These are phyloP conservation scores for Phenganax stokvisi DNA, from an alignment of 92 coral and sea anemone species.

Conservation along the genomic window DNA sequence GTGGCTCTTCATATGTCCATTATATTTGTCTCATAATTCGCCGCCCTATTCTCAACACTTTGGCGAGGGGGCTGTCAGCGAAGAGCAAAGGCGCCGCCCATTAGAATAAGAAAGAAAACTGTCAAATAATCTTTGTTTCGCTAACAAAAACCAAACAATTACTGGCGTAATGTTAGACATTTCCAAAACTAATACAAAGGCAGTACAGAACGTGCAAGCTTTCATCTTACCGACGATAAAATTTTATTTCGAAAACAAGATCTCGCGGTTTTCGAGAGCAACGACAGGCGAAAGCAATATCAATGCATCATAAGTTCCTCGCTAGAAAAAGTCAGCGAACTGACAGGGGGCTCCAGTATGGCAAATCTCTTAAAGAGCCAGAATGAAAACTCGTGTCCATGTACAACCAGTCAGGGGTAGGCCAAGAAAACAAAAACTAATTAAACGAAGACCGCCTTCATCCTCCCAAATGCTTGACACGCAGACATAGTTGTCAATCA, in stretches of 20 bases:
- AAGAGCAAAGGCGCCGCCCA: constrained; percentile 98
- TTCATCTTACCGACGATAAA: constrained; percentile 86
- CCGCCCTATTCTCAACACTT: constrained; percentile 94
- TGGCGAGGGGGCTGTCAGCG: constrained; percentile 90
- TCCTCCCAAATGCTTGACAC: constrained; percentile 57
- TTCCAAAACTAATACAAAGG: constrained; percentile 71
- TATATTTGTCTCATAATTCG: constrained; percentile 99
- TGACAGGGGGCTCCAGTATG: neutral
- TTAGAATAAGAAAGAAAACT: constrained; percentile 90
- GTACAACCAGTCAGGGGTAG: constrained; percentile 25
- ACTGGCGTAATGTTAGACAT: constrained; percentile 83
- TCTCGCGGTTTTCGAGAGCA: constrained; percentile 18
- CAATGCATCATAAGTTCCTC: too few relatives aligned
- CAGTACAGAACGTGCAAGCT: constrained; percentile 87
- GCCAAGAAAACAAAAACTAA: constrained; percentile 75
- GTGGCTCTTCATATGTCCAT: constrained; percentile 95
- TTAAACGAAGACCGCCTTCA: constrained; percentile 85
- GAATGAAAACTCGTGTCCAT: neutral
- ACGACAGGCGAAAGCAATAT: neutral
- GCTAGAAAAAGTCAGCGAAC: too few relatives aligned
- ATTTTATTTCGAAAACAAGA: constrained; percentile 2
- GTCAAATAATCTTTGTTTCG: constrained; percentile 90
- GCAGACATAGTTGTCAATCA: constrained; percentile 34
- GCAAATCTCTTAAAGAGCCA: neutral
- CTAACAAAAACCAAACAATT: constrained; percentile 97